Percentiles rank a stretch among this genome's conserved stretches.
Evolutionary conservation across 2,797 vertebrate genomes (phyloP).

Genomic region (Momotus momota): DNA sequence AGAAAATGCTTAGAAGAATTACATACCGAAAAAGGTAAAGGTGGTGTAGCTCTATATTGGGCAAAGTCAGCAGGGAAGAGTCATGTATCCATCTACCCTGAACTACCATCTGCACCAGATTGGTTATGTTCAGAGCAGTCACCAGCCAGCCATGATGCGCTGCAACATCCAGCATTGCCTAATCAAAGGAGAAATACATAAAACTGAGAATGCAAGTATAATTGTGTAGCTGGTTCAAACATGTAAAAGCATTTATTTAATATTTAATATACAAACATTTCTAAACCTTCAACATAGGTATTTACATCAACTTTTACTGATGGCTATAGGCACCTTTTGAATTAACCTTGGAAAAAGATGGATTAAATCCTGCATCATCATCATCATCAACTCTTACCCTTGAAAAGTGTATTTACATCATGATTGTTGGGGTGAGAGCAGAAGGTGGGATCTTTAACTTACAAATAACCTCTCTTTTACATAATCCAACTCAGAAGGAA

Average conservation of each 20-base stretch:
- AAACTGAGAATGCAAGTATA: neutral
- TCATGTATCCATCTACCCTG: constrained; percentile 94
- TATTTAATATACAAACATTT: neutral
- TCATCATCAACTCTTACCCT: neutral
- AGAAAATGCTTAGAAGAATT: neutral
- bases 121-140: constrained; percentile 89
- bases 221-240: neutral
- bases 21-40: constrained; percentile 91
- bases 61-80: constrained; percentile 90
- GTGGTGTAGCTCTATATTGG: constrained; percentile 88
- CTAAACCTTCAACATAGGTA: neutral
- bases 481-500: neutral
- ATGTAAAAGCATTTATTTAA: neutral
- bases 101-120: constrained; percentile 93
- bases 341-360: neutral
- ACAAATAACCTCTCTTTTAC: neutral
- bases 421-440: neutral
- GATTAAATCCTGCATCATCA: neutral
- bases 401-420: neutral
- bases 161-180: constrained; percentile 96
- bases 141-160: constrained; percentile 95
- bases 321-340: neutral
- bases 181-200: neutral
- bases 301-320: neutral
- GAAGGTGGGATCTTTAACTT: neutral